Evolutionary conservation across 2,888 invertebrate species (phyloP).

Genomic region (Carabus problematicus): DNA sequence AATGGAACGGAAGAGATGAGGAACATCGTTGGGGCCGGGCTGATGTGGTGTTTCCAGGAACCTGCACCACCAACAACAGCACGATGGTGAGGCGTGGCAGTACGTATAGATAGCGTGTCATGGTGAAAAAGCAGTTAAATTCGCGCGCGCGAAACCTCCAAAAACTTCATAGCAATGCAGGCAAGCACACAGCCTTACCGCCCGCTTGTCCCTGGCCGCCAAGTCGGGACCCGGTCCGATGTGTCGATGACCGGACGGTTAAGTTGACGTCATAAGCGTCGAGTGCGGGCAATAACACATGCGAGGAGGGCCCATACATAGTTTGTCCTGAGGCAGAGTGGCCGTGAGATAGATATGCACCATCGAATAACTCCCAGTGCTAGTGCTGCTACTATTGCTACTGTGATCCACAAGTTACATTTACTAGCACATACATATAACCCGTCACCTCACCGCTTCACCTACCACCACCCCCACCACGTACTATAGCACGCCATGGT

Average conservation of each 20-base stretch:
- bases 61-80: neutral
- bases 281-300: neutral
- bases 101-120: too few species aligned
- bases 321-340: neutral
- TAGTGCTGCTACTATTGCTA: too few species aligned
- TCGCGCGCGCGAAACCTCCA: too few species aligned
- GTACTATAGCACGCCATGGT: too few species aligned
- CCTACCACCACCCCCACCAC: too few species aligned
- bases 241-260: slow-evolving; percentile 10
- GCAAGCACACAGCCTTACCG: neutral
- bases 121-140: too few species aligned
- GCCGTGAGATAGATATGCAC: slow-evolving; percentile 9
- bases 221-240: neutral
- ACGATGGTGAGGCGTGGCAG: too few species aligned
- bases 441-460: too few species aligned
- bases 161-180: too few species aligned
- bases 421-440: too few species aligned
- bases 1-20: too few species aligned
- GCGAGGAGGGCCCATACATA: slow-evolving; percentile 2
- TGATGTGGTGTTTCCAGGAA: slow-evolving; percentile 10
- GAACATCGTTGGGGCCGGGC: slow-evolving; percentile 6
- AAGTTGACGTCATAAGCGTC: neutral
- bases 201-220: neutral
- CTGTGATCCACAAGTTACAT: neutral
- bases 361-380: neutral